Percentiles rank a stretch among this genome's conserved stretches.
These are phyloP conservation scores for Neotoma lepida DNA, from an alignment of 2,113 vertebrate species.

Conservation along the genomic window DNA sequence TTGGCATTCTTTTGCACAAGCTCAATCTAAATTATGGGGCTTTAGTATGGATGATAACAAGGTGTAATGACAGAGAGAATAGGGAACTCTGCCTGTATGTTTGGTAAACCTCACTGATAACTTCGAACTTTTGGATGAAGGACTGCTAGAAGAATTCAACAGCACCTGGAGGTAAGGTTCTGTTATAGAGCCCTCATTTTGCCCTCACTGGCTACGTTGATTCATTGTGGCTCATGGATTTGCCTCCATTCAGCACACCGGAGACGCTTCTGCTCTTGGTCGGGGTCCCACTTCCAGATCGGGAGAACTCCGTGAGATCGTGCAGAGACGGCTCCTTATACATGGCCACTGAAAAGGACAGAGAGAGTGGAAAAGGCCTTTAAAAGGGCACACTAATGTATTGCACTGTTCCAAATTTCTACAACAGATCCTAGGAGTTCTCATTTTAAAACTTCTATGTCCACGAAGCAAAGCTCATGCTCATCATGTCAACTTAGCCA, in stretches of 20 bases:
- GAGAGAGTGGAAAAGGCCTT: slow-evolving; percentile 19
- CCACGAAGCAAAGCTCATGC: background rate
- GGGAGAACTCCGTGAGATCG: slow-evolving; percentile 98
- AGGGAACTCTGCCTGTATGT: slow-evolving; percentile 83
- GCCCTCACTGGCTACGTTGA: slow-evolving; percentile 95
- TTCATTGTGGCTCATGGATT: slow-evolving; percentile 98
- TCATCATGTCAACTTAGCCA: background rate
- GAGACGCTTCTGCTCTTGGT: slow-evolving; percentile 99
- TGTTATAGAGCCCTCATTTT: slow-evolving; percentile 88
- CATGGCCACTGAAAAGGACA: slow-evolving; percentile 94
- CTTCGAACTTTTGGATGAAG: slow-evolving; percentile 86
- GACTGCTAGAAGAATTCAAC: slow-evolving; percentile 93
- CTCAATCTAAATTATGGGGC: slow-evolving; percentile 84
- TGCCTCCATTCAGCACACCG: slow-evolving; percentile 96
- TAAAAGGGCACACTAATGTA: background rate
- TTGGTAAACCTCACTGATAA: slow-evolving; percentile 88
- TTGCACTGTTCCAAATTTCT: background rate
- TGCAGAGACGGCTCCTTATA: slow-evolving; percentile 99
- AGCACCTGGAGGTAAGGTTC: slow-evolving; percentile 96
- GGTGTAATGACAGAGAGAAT: slow-evolving; percentile 86
- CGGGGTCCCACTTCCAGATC: slow-evolving; percentile 97
- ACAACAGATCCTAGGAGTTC: background rate
- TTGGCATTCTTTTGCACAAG: slow-evolving; percentile 84
- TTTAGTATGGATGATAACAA: slow-evolving; percentile 80
- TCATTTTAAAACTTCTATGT: background rate